These are phyloP conservation scores for Callocephalon fimbriatum DNA, from an alignment of 2,113 vertebrate genomes.

Conservation along the genomic window DNA sequence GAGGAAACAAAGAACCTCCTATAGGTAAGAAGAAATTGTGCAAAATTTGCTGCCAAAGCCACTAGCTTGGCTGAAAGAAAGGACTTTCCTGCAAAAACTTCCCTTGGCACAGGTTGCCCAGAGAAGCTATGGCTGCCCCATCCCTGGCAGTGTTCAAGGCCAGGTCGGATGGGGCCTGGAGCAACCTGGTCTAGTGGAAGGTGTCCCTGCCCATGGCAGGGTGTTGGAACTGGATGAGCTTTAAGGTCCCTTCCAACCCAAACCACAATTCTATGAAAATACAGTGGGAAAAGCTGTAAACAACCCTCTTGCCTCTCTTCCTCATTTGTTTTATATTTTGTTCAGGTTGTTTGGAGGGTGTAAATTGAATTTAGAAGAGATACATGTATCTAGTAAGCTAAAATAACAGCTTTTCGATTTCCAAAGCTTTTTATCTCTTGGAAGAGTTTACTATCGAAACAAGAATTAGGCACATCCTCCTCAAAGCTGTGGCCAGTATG, in stretches of 20 bases:
- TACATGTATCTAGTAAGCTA: neutral
- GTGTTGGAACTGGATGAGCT: neutral
- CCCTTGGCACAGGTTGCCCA: neutral
- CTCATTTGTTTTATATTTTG: neutral
- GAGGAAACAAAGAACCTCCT: neutral
- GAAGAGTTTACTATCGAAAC: neutral
- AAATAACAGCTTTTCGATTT: neutral
- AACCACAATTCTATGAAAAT: neutral
- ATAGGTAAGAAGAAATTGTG: neutral
- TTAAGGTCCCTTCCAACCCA: neutral
- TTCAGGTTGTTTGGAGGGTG: neutral
- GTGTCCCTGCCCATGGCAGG: neutral
- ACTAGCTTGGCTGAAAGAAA: neutral
- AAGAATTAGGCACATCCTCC: neutral
- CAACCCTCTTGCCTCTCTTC: neutral
- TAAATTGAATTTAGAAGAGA: neutral
- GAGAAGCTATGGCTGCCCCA: neutral
- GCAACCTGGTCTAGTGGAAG: neutral
- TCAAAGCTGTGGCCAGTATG: neutral
- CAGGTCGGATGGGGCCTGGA: neutral
- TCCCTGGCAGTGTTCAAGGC: neutral
- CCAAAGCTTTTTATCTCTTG: neutral
- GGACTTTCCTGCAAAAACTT: neutral
- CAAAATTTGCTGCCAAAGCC: neutral
- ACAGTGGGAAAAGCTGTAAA: neutral